Conservation (phyloP, 2,113 vertebrate species). For the Willisornis vidua region DNA sequence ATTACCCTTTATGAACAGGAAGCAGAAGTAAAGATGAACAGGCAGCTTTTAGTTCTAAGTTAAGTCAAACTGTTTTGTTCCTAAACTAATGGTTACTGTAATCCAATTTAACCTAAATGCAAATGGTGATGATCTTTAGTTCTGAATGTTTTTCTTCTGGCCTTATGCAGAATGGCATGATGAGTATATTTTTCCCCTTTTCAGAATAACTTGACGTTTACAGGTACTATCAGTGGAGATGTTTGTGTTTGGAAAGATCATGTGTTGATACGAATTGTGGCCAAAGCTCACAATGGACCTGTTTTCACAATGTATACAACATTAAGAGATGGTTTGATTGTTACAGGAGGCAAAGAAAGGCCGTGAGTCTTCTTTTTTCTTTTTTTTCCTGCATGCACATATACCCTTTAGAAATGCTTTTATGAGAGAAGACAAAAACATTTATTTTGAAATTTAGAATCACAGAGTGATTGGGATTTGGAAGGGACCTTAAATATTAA, state of each 20-base stretch:
- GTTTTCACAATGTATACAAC: constrained; percentile 99
- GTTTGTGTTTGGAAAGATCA: constrained; percentile 99
- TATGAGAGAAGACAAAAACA: neutral
- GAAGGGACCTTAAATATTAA: neutral
- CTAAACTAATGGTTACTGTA: neutral
- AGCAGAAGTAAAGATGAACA: neutral
- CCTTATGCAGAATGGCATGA: constrained; percentile 59
- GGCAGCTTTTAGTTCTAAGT: neutral
- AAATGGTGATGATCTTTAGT: neutral
- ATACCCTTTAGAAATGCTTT: neutral
- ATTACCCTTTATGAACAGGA: neutral
- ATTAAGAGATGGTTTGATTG: constrained; percentile 93
- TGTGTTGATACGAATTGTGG: constrained; percentile 92
- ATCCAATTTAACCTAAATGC: neutral
- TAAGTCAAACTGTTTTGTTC: neutral
- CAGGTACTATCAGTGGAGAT: constrained; percentile 99
- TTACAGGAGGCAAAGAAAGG: constrained; percentile 97
- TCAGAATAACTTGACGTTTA: constrained; percentile 99
- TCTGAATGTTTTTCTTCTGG: constrained; percentile 31
- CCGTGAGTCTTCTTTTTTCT: constrained; percentile 82
- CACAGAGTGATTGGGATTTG: neutral
- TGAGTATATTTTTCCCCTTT: constrained; percentile 79
- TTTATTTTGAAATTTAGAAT: neutral
- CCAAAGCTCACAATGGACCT: constrained; percentile 96
- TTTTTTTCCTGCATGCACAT: neutral